phyloP scores from a whole-genome alignment of 1,140 invertebrate genomes.

The Rhopalosiphum maidis region DNA sequence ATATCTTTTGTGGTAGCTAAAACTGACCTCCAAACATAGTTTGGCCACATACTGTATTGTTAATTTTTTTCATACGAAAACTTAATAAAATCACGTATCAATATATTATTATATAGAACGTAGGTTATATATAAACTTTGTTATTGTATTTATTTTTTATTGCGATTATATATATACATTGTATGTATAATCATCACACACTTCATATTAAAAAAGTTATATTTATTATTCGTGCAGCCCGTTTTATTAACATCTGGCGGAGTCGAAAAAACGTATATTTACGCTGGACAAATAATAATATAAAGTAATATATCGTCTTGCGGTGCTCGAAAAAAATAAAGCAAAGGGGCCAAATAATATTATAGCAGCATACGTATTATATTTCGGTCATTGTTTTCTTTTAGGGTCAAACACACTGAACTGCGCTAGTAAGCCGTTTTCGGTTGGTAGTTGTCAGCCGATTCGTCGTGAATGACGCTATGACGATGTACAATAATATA shows the following conservation, averaged over 20 bases:
- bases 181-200: not conserved
- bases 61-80: not conserved
- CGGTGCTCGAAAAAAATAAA: not conserved
- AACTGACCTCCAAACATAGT: not conserved
- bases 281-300: not conserved
- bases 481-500: not conserved
- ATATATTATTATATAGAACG: not conserved
- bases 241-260: not conserved
- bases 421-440: not conserved
- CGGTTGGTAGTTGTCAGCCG: not conserved
- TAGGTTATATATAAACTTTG: not conserved
- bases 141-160: constrained; percentile 8
- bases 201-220: not conserved
- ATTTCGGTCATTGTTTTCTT: not conserved
- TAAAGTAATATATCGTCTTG: not conserved
- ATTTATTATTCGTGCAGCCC: not conserved
- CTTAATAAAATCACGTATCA: not conserved
- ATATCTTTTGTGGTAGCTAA: not conserved
- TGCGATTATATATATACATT: not conserved
- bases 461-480: not conserved
- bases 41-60: not conserved
- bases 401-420: not conserved
- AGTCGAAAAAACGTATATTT: not conserved
- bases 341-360: not conserved
- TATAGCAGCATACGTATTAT: not conserved